phyloP scores from a whole-genome alignment of 1,140 invertebrate species.

The Leptinotarsa lineolata region DNA sequence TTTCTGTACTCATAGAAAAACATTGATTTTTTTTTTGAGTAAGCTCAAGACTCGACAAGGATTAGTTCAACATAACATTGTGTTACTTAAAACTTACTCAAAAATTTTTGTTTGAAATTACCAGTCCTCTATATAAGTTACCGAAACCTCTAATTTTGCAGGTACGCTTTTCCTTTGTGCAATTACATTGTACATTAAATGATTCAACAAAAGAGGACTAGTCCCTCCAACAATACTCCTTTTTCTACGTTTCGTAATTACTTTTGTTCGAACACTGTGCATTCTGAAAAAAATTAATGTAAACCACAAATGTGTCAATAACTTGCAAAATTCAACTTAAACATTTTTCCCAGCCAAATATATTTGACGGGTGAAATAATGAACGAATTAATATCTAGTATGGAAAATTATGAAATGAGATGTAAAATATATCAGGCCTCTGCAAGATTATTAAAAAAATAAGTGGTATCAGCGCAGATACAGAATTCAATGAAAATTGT shows the following conservation, averaged over 20 bases:
- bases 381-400: too few species aligned
- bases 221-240: constrained; percentile 25
- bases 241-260: constrained; percentile 21
- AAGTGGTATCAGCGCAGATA: too few species aligned
- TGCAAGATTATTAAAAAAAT: too few species aligned
- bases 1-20: not conserved
- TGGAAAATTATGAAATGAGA: too few species aligned
- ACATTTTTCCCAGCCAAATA: too few species aligned
- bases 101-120: constrained; percentile 2
- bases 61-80: constrained; percentile 1
- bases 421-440: too few species aligned
- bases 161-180: constrained; percentile 23
- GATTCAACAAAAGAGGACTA: constrained; percentile 15
- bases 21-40: not conserved
- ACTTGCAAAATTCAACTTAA: too few species aligned
- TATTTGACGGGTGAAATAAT: too few species aligned
- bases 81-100: constrained; percentile 16
- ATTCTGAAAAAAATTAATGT: constrained; percentile 20
- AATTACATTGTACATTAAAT: constrained; percentile 27
- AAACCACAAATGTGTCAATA: too few species aligned
- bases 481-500: too few species aligned
- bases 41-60: not conserved
- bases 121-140: constrained; percentile 20
- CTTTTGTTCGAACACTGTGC: constrained; percentile 14
- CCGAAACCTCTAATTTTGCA: constrained; percentile 11